A percentile compares a stretch with the other conserved stretches of the same genome.
Conservation (phyloP, 1,140 invertebrate genomes). For the Euwallacea similis region DNA sequence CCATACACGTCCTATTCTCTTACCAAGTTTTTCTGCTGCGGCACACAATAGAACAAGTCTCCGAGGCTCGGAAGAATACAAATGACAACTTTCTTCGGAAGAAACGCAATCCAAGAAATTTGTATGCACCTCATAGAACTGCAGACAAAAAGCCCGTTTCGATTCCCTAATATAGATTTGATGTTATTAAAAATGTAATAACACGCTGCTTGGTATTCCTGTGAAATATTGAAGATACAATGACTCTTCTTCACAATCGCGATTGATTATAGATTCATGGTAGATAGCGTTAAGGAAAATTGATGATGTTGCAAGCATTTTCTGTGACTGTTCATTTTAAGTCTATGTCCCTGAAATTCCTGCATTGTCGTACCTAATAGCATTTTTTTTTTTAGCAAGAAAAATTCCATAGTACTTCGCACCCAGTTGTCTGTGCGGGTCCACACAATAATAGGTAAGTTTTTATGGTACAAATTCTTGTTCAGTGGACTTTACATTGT, state of each 20-base stretch:
- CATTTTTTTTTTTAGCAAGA: conserved; percentile 77
- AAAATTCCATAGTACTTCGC: conserved; percentile 94
- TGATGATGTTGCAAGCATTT: not conserved
- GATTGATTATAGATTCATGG: not conserved
- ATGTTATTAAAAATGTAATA: conserved; percentile 17
- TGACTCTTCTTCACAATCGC: too few relatives aligned
- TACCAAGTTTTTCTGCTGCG: not conserved
- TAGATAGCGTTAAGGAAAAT: not conserved
- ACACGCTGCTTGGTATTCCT: conserved; percentile 2
- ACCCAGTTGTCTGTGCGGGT: conserved; percentile 96
- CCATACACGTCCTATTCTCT: not conserved
- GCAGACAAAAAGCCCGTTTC: not conserved
- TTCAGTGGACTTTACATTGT: not conserved
- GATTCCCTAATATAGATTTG: conserved; percentile 10
- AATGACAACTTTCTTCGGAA: conserved; percentile 9
- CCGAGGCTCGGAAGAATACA: not conserved
- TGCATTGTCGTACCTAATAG: not conserved
- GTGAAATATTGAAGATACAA: too few relatives aligned
- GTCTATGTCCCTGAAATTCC: not conserved
- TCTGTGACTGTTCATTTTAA: not conserved
- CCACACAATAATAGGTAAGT: conserved; percentile 96
- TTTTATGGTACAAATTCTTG: not conserved
- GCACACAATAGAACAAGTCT: conserved; percentile 9
- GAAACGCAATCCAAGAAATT: conserved; percentile 5
- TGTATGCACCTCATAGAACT: not conserved